Base-by-base conservation (phyloP, 2,888 invertebrate genomes). In the Drosophila gaucha region DNA sequence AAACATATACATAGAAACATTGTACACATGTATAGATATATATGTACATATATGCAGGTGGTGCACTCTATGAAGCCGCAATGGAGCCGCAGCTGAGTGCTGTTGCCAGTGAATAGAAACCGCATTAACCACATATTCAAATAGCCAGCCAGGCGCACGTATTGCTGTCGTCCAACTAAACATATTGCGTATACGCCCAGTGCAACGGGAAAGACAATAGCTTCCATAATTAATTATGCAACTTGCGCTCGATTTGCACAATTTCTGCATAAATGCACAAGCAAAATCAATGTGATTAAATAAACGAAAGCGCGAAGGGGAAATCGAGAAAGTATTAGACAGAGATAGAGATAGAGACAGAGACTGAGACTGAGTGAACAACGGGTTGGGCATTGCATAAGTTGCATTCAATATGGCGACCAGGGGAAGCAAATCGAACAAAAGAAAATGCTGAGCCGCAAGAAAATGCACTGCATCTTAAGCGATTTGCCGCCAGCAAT, bases 201-300 rank as follows among this genome's bases (percentile, higher is more conserved):
- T 63, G 52, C 33, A 10, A n/a, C 18, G 41, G 16, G 16, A 16
- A 12, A 9, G 38, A 20, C 49, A 36, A 49, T 31, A 43, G 58
- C 38, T 65, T 67, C 55, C 64, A 74, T 78, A 83, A 83, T 78
- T 80, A 80, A 80, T 77, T 51, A 56, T 65, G 52, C 56, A 59
- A 51, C 70, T 65, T 50, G 64, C 18, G 46, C 73, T 59, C 28
- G 65, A 54, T 67, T 65, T 67, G 67, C 57, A 68, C 63, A 80
- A 59, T 51, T 78, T 72, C 46, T 55, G 67, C 74, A 50, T 60
- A 64, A 74, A 52, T 67, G 68, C 64, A 49, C 60, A 46, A 36
- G 12, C 56, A 79, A 77, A 77, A 69, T 78, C 70, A 59, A 63
- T 63, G 54, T 14, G 52, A 22, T 38, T 36, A 33, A 31, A 14